Percentiles rank a stretch among this genome's conserved stretches.
These are phyloP conservation scores for Euphydryas editha DNA, from an alignment of 2,888 invertebrate genomes.

Conservation along the genomic window DNA sequence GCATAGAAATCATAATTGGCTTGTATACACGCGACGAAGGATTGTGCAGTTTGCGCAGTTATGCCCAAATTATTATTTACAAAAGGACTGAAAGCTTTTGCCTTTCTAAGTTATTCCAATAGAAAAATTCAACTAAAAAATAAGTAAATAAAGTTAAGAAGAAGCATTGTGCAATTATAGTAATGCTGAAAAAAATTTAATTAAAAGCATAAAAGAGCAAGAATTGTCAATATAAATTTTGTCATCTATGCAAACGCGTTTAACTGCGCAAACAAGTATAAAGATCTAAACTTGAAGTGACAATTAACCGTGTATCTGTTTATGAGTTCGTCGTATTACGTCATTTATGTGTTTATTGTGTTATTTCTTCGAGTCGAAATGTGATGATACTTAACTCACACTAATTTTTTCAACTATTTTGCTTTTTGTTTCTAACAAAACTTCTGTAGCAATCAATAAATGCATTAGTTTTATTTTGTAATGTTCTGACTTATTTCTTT, in stretches of 20 bases:
- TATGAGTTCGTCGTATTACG: background rate
- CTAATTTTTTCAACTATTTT: constrained; percentile 9
- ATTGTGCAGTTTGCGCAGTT: too few species aligned
- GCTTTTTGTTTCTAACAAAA: constrained; percentile 28
- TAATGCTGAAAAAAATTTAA: too few species aligned
- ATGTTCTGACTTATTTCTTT: constrained; percentile 4
- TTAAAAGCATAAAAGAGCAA: too few species aligned
- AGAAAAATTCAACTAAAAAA: too few species aligned
- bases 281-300: background rate
- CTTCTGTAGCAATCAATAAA: constrained; percentile 19
- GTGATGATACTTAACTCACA: constrained; percentile 11
- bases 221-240: background rate
- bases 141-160: too few species aligned
- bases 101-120: too few species aligned
- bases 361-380: constrained; percentile 12
- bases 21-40: too few species aligned
- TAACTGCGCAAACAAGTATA: background rate
- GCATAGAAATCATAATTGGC: too few species aligned
- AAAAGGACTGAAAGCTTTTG: too few species aligned
- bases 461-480: constrained; percentile 21
- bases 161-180: too few species aligned
- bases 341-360: constrained; percentile 12
- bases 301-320: background rate
- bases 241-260: background rate
- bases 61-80: too few species aligned